These are phyloP conservation scores for Aethina tumida DNA, from an alignment of 1,140 invertebrate species.

Conservation along the genomic window DNA sequence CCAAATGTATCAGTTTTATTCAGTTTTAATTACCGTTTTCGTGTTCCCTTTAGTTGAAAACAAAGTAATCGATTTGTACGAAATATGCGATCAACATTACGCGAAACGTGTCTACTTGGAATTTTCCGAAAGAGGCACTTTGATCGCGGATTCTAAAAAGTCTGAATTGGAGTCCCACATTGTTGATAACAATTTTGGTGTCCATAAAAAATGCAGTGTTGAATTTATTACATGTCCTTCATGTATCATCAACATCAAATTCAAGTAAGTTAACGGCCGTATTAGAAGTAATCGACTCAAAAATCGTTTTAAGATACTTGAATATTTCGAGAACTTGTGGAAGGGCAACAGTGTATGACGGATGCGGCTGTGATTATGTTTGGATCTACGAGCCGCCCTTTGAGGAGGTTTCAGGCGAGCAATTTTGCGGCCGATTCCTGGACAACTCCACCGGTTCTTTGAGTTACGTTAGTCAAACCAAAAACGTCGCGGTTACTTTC, in stretches of 20 bases:
- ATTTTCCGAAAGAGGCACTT: no score
- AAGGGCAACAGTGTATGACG: conserved; percentile 23
- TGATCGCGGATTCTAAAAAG: conserved; percentile 36
- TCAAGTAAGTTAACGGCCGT: conserved; percentile 42
- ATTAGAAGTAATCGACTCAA: no score
- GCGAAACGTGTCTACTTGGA: no score
- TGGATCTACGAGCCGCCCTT: conserved; percentile 60
- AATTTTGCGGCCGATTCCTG: conserved; percentile 50
- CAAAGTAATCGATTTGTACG: no score
- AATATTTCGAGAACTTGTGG: conserved; percentile 35
- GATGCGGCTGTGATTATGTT: conserved; percentile 54
- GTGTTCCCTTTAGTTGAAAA: no score
- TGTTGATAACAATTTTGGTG: conserved; percentile 6
- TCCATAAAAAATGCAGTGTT: conserved; percentile 49
- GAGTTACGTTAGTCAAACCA: conserved; percentile 51
- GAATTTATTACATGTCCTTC: conserved; percentile 62
- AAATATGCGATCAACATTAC: no score
- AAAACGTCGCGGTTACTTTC: conserved; percentile 49
- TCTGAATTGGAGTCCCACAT: conserved; percentile 35
- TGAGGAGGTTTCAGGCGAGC: conserved; percentile 49
- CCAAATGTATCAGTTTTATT: no score
- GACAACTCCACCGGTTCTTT: conserved; percentile 29
- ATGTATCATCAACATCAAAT: conserved; percentile 53
- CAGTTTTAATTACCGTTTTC: no score
- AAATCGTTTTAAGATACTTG: not conserved